These are phyloP conservation scores for Caenorhabditis remanei DNA, from an alignment of 1,140 invertebrate genomes.

Conservation along the genomic window DNA sequence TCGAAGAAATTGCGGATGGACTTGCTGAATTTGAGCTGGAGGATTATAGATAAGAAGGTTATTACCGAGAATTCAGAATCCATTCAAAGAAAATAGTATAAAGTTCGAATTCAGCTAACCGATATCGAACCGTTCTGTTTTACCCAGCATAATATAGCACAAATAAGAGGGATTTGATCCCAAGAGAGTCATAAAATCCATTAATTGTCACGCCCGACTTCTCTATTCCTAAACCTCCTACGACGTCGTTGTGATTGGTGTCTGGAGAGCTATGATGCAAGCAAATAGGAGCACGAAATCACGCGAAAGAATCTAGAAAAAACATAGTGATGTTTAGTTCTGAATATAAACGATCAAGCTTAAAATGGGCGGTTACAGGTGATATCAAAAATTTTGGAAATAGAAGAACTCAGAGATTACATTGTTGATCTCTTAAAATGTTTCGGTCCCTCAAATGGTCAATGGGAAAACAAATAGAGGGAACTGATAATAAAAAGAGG, in stretches of 20 bases:
- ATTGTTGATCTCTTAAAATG: not conserved
- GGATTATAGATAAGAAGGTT: too few relatives aligned
- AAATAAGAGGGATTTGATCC: not conserved
- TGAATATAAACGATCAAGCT: not conserved
- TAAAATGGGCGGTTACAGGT: not conserved
- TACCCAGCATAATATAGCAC: not conserved
- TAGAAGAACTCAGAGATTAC: not conserved
- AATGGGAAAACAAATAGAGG: not conserved
- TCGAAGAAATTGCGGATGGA: too few relatives aligned
- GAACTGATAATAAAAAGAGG: conserved; percentile 6
- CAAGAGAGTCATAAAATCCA: not conserved
- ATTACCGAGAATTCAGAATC: too few relatives aligned
- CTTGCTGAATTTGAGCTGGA: too few relatives aligned
- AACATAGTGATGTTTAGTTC: too few relatives aligned
- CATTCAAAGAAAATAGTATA: too few relatives aligned
- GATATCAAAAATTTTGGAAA: not conserved
- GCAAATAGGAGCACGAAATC: conserved; percentile 11
- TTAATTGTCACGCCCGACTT: conserved; percentile 13
- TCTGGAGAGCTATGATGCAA: conserved; percentile 39
- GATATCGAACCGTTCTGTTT: too few relatives aligned
- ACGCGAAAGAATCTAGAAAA: not conserved
- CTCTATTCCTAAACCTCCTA: not conserved
- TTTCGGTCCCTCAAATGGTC: not conserved
- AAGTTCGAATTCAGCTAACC: too few relatives aligned
- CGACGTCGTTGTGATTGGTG: conserved; percentile 31